Evolutionary conservation across 1,140 invertebrate species (phyloP).

Genomic region (Luehdorfia chinensis): DNA sequence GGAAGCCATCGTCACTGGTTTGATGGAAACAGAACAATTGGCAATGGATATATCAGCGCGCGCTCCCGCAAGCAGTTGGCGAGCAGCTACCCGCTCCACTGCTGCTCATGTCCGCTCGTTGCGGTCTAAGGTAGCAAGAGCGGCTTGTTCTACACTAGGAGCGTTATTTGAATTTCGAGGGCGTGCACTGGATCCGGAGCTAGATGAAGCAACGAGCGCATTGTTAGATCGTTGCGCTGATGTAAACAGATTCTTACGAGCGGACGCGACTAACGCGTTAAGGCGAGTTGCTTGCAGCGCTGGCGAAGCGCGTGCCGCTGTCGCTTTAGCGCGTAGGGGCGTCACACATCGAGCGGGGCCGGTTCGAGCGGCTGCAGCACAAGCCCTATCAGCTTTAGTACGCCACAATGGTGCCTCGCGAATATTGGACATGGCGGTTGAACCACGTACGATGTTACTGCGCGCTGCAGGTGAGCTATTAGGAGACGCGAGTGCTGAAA

Average conservation of each 20-base stretch:
- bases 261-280: constrained; percentile 90
- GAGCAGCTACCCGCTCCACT: constrained; percentile 81
- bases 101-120: constrained; percentile 90
- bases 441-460: constrained; percentile 89
- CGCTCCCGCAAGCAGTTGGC: constrained; percentile 78
- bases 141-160: constrained; percentile 87
- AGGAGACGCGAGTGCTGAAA: constrained; percentile 91
- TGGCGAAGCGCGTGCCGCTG: constrained; percentile 62
- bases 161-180: constrained; percentile 86
- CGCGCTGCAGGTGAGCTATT: constrained; percentile 88
- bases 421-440: constrained; percentile 84
- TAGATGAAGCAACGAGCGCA: constrained; percentile 89
- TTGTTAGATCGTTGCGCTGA: constrained; percentile 93
- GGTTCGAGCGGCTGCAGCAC: constrained; percentile 88
- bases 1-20: constrained; percentile 89
- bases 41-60: constrained; percentile 85
- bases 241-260: constrained; percentile 93
- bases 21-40: constrained; percentile 85
- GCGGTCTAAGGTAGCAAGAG: constrained; percentile 92
- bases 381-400: constrained; percentile 84
- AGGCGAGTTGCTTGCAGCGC: constrained; percentile 86
- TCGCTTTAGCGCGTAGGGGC: constrained; percentile 75
- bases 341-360: constrained; percentile 90
- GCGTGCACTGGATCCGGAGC: constrained; percentile 88
- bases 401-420: constrained; percentile 86